Conservation (phyloP, 2,888 invertebrate species). For the Noctua janthina region DNA sequence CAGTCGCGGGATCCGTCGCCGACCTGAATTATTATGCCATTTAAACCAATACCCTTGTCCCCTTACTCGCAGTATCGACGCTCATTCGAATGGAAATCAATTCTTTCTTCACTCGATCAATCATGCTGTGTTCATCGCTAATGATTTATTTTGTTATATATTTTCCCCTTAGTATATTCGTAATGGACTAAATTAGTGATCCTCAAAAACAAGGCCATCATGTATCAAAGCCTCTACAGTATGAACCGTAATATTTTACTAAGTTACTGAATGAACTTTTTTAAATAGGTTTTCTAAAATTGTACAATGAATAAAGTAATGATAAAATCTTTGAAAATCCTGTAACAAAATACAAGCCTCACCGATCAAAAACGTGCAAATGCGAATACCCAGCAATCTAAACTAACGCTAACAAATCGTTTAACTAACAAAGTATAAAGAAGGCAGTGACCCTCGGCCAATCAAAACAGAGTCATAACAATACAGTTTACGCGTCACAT, state of each 20-base stretch:
- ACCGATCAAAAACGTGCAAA: not conserved
- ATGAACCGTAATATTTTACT: not conserved
- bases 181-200: not conserved
- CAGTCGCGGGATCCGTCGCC: conserved; percentile 41
- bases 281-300: not conserved
- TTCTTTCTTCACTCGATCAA: conserved; percentile 6
- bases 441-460: conserved; percentile 55
- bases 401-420: conserved; percentile 4
- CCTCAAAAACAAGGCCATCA: not conserved
- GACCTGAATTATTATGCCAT: conserved; percentile 45
- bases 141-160: not conserved
- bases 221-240: not conserved
- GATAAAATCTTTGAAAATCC: too few relatives aligned
- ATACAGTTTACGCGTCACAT: conserved; percentile 49
- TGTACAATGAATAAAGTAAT: not conserved
- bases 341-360: not conserved
- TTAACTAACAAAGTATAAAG: conserved; percentile 25
- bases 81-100: conserved; percentile 24
- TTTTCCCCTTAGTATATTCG: not conserved
- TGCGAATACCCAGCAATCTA: conserved; percentile 6
- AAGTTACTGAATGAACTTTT: not conserved
- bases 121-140: not conserved
- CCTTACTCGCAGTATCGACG: not conserved
- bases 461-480: conserved; percentile 57
- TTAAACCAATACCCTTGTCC: conserved; percentile 25